A percentile compares a stretch with the other conserved stretches of the same genome.
These are phyloP conservation scores for Talpa occidentalis DNA, from an alignment of 2,113 vertebrate species.

Conservation along the genomic window DNA sequence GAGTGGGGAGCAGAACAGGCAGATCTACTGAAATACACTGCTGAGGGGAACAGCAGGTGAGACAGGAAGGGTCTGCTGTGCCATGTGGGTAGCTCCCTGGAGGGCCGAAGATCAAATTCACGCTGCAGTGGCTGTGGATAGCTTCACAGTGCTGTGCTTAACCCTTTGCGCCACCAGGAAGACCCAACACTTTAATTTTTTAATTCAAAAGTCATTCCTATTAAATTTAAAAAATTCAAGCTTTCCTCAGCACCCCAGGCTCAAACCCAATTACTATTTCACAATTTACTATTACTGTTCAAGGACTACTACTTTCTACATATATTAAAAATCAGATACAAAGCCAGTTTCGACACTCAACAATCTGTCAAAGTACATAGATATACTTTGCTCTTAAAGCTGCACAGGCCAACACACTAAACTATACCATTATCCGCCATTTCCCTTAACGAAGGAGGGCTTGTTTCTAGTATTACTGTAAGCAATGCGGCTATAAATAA, in stretches of 20 bases:
- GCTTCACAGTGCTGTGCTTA: no score
- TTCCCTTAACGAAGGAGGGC: neutral
- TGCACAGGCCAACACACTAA: neutral
- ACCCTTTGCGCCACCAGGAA: no score
- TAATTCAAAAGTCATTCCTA: neutral
- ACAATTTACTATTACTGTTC: neutral
- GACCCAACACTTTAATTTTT: neutral
- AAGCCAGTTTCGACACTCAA: neutral
- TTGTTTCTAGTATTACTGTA: neutral
- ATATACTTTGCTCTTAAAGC: neutral
- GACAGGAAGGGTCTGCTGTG: no score
- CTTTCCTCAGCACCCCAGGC: neutral
- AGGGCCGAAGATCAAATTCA: no score
- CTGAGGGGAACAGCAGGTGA: no score
- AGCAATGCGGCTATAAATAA: neutral
- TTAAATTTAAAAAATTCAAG: neutral
- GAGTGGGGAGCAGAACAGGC: no score
- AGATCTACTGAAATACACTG: no score
- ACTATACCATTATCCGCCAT: neutral
- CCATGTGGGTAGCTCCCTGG: no score
- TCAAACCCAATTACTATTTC: neutral
- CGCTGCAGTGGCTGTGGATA: no score
- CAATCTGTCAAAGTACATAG: neutral
- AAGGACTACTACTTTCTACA: neutral
- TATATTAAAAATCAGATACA: constrained; percentile 15